These are phyloP conservation scores for Campoletis sonorensis DNA, from an alignment of 1,140 invertebrate genomes.

Conservation along the genomic window DNA sequence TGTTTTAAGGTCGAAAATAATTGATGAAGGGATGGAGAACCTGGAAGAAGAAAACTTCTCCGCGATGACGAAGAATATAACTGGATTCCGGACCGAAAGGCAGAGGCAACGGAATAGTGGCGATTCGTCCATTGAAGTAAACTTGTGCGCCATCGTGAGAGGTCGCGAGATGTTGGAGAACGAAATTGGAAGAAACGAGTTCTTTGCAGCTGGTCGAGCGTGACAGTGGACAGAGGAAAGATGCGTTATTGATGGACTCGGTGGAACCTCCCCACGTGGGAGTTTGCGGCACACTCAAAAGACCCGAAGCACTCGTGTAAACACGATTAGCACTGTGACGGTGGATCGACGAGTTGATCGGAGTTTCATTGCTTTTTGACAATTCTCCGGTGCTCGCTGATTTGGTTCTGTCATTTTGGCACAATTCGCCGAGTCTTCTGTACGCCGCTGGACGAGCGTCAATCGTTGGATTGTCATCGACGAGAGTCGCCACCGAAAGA, in stretches of 20 bases:
- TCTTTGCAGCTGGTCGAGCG: constrained; percentile 59
- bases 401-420: constrained; percentile 63
- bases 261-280: constrained; percentile 69
- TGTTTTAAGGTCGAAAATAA: too few species aligned
- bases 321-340: constrained; percentile 7
- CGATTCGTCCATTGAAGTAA: constrained; percentile 64
- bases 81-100: constrained; percentile 63
- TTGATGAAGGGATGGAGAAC: too few species aligned
- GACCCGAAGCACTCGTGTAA: constrained; percentile 43
- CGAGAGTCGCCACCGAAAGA: constrained; percentile 54
- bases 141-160: constrained; percentile 64
- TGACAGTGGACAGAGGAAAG: constrained; percentile 65
- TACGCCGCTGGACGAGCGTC: constrained; percentile 49
- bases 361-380: constrained; percentile 44
- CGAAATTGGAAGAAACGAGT: constrained; percentile 53
- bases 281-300: constrained; percentile 53
- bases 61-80: constrained; percentile 66
- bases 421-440: constrained; percentile 46
- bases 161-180: constrained; percentile 66
- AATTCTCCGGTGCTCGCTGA: constrained; percentile 73
- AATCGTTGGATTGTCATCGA: constrained; percentile 47
- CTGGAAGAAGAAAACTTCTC: constrained; percentile 69
- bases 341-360: constrained; percentile 7
- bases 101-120: constrained; percentile 64
- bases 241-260: constrained; percentile 62